Conservation (phyloP, 2,888 invertebrate species). For the Colostygia pectinataria region DNA sequence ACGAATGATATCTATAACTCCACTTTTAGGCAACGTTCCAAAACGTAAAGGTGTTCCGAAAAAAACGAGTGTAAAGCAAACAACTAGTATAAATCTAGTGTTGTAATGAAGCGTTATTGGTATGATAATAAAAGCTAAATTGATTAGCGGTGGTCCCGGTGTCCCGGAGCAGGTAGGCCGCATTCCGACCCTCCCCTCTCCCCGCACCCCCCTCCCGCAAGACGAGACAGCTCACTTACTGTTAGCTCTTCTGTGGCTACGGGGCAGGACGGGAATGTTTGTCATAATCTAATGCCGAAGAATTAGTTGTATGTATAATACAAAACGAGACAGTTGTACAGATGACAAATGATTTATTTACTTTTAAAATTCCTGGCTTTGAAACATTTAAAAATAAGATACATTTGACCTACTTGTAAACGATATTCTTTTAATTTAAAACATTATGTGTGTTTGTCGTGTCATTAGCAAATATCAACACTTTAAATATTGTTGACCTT, state of each 20-base stretch:
- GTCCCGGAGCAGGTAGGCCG: conserved; percentile 73
- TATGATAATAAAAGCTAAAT: conserved; percentile 80
- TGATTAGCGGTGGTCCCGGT: conserved; percentile 78
- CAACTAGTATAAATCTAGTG: conserved; percentile 63
- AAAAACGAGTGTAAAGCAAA: conserved; percentile 55
- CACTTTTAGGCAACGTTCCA: conserved; percentile 55
- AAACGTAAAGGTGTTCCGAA: conserved; percentile 32
- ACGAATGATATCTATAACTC: conserved; percentile 39
- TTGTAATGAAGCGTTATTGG: conserved; percentile 78
- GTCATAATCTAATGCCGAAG: conserved; percentile 64
- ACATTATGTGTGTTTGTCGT: no score
- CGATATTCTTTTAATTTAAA: no score
- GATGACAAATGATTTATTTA: conserved; percentile 20
- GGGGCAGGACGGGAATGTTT: conserved; percentile 52
- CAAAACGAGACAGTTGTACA: conserved; percentile 21
- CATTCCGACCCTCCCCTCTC: conserved; percentile 61
- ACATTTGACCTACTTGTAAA: no score
- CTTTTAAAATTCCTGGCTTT: background rate
- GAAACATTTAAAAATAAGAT: background rate
- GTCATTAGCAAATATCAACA: no score
- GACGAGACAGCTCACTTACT: conserved; percentile 29
- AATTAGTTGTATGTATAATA: conserved; percentile 57
- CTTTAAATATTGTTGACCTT: no score
- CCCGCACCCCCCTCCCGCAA: conserved; percentile 33
- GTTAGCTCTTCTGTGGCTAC: conserved; percentile 1